Evolutionary conservation across 2,113 vertebrate species (phyloP).

Genomic region (Podarcis raffonei): DNA sequence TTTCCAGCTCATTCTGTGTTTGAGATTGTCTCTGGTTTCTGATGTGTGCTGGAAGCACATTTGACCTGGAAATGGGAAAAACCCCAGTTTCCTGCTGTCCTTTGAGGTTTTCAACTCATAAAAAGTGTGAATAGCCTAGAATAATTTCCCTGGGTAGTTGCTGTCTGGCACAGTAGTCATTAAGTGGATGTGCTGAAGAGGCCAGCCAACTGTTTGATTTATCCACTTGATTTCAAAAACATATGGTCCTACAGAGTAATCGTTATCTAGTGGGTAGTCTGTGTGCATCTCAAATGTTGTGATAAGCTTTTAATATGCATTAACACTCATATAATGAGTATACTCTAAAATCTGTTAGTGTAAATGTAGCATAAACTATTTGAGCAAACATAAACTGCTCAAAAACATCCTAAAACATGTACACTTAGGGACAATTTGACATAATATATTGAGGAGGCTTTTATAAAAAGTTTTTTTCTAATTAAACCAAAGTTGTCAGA

Average conservation of each 20-base stretch:
- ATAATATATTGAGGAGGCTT: background rate
- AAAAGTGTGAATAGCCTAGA: slow-evolving; percentile 19
- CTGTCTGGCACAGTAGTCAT: slow-evolving; percentile 15
- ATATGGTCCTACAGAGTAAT: slow-evolving; percentile 14
- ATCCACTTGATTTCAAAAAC: slow-evolving; percentile 14
- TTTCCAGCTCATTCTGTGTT: background rate
- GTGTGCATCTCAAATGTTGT: background rate
- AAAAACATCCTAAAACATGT: background rate
- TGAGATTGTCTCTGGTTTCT: background rate
- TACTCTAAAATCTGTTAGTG: slow-evolving; percentile 2
- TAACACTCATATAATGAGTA: background rate
- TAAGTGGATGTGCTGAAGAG: slow-evolving; percentile 14
- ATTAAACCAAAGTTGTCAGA: background rate
- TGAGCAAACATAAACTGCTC: slow-evolving; percentile 20
- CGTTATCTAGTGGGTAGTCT: slow-evolving; percentile 26
- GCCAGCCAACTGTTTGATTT: slow-evolving; percentile 6
- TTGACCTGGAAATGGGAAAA: slow-evolving; percentile 26
- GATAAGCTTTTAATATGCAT: background rate
- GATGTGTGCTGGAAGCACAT: background rate
- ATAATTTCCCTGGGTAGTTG: slow-evolving; percentile 2
- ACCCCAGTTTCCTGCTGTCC: slow-evolving; percentile 23
- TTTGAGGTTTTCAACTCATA: background rate
- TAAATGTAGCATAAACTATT: slow-evolving; percentile 31
- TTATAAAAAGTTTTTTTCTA: background rate
- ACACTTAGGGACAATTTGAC: background rate